Evolutionary conservation across 2,888 invertebrate species (phyloP).

Genomic region (Sclerodermus sp.): DNA sequence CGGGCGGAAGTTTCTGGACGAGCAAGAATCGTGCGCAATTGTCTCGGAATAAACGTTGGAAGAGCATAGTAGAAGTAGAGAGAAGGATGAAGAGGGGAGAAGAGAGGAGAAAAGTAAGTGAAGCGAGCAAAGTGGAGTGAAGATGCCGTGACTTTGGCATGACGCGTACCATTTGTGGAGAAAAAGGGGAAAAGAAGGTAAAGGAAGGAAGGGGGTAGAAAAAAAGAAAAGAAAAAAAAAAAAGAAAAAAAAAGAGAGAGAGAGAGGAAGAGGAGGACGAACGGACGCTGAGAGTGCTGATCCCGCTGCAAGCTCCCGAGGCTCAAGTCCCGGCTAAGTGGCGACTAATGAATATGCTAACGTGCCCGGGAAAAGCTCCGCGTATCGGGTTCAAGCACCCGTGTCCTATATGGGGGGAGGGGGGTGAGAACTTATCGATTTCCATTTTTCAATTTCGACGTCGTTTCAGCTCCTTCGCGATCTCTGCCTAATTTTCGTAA

Average conservation of each 20-base stretch:
- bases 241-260: slow-evolving; percentile 15
- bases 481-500: no score
- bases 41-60: no score
- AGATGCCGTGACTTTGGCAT: not conserved
- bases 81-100: slow-evolving; percentile 1
- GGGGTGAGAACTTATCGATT: not conserved
- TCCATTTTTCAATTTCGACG: no score
- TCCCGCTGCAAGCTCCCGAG: slow-evolving; percentile 31
- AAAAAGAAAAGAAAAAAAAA: no score
- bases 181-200: slow-evolving; percentile 12
- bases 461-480: no score
- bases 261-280: slow-evolving; percentile 2
- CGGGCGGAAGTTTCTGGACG: no score
- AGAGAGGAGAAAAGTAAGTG: slow-evolving; percentile 6
- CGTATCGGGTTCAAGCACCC: slow-evolving; percentile 45
- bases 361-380: slow-evolving; percentile 49
- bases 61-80: no score
- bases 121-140: no score
- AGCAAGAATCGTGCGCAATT: no score
- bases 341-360: slow-evolving; percentile 55
- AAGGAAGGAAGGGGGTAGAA: not conserved
- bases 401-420: not conserved
- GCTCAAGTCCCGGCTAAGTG: slow-evolving; percentile 45
- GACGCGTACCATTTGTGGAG: not conserved
- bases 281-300: slow-evolving; percentile 44